Conservation (phyloP, 2,888 invertebrate genomes). For the Podotricha telesiphe region DNA sequence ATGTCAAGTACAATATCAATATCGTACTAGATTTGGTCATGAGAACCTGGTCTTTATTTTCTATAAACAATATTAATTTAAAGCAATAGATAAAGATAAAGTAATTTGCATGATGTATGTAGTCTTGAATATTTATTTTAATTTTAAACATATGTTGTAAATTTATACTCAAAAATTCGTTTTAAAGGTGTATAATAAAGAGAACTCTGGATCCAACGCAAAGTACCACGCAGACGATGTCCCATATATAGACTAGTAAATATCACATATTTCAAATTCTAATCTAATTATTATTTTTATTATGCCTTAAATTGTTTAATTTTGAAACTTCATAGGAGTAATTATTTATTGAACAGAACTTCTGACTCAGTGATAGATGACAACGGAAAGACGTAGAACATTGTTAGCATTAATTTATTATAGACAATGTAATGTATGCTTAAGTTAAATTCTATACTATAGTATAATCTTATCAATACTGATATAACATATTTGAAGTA, state of each 20-base stretch:
- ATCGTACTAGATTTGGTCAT: not conserved
- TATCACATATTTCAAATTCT: too few relatives aligned
- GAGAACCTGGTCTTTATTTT: not conserved
- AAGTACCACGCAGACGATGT: too few relatives aligned
- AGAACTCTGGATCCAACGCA: too few relatives aligned
- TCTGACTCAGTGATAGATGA: not conserved
- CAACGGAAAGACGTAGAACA: not conserved
- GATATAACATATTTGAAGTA: too few relatives aligned
- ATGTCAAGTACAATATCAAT: conserved; percentile 9
- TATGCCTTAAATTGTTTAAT: not conserved
- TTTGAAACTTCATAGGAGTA: not conserved
- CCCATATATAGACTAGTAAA: too few relatives aligned
- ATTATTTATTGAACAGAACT: conserved; percentile 2
- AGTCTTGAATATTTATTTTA: too few relatives aligned
- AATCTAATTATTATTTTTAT: not conserved
- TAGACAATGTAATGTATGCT: not conserved
- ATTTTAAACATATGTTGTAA: too few relatives aligned
- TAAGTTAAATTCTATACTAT: conserved; percentile 1
- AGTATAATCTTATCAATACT: too few relatives aligned
- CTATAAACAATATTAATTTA: not conserved
- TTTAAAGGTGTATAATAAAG: too few relatives aligned
- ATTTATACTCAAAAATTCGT: too few relatives aligned
- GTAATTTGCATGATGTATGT: too few relatives aligned
- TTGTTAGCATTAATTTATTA: conserved; percentile 14
- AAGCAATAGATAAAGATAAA: too few relatives aligned